Conservation (phyloP, 2,113 vertebrate genomes). For the Dicrurus megarhynchus region DNA sequence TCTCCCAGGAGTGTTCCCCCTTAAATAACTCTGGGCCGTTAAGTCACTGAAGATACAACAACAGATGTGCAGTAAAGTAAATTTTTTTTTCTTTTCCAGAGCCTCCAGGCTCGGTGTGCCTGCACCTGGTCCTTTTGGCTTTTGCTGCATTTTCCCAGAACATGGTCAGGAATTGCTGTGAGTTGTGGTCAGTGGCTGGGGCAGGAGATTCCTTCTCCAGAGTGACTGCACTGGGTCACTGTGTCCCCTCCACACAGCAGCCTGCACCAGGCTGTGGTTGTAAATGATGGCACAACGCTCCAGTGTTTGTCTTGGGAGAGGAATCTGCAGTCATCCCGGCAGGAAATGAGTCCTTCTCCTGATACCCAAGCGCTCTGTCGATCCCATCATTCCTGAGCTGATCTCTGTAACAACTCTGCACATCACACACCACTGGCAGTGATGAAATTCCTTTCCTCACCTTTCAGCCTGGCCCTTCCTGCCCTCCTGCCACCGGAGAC, state of each 20-base stretch:
- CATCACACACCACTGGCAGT: background rate
- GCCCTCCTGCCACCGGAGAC: background rate
- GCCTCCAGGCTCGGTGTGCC: background rate
- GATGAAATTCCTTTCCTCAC: background rate
- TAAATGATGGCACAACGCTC: background rate
- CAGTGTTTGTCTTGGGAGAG: background rate
- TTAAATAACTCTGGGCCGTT: slow-evolving; percentile 18
- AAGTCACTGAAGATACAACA: slow-evolving; percentile 22
- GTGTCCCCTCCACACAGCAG: background rate
- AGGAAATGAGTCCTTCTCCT: background rate
- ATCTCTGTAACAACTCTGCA: background rate
- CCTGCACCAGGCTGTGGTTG: background rate
- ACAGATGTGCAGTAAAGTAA: slow-evolving; percentile 5
- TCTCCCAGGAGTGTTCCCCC: slow-evolving; percentile 18
- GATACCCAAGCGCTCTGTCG: background rate
- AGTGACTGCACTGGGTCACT: background rate
- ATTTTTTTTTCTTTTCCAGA: background rate
- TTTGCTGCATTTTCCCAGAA: background rate
- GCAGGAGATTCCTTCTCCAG: background rate
- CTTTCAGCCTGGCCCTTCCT: background rate
- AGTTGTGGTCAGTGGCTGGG: background rate
- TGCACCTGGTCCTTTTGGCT: background rate
- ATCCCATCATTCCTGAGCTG: background rate
- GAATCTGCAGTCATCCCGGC: background rate
- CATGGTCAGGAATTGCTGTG: background rate